Base-by-base conservation (phyloP, 2,888 invertebrate species). In the Agrotis clavis region DNA sequence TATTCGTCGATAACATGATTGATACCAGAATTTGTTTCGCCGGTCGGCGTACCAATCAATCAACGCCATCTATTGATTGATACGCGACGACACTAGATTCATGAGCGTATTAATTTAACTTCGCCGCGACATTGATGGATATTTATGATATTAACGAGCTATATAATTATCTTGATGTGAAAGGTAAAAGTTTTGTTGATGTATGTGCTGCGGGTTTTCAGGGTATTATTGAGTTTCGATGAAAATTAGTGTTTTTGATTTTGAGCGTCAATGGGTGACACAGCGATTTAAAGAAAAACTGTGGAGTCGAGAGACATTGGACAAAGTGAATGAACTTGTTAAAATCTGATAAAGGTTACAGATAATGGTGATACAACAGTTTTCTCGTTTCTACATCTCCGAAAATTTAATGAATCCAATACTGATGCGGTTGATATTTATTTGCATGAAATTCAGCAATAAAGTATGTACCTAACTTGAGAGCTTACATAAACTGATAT, bases 51-150 rank as follows among this genome's bases (percentile, higher is more conserved):
- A 86, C 89, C 88, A 89, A 94, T 95, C 95, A 93, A 95, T 95
- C 95, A 94, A 87, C 86, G 88, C 85, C 89, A 85, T 56, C 80
- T 73, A 68, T 84, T 94, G 95, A 96, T 94, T 92, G 96, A 95
- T 94, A 90, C 88, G 83, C 90, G 93, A 90, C 92, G 94, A 94
- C 93, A 93, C 90, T 88, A 92, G 91, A 92, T 92, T 93, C 94
- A 92, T 91, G 90, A 91, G 91, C 90, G 92, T 93, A 94, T 94
- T 94, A 93, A 94, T 94, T 93, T 91, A 91, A 91, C 90, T 90
- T 89, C 82, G 76, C 81, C 79, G 35, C 89, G 94, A 94, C 94
- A 87, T 91, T 94, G 94, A 93, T 92, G 91, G 92, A 93, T 93
- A 93, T 91, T 92, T 92, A 89, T 88, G 92, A 91, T 93, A 92